A percentile compares a stretch with the other conserved stretches of the same genome.
phyloP scores from a whole-genome alignment of 1,140 invertebrate genomes.

The Brachystomella parvula region DNA sequence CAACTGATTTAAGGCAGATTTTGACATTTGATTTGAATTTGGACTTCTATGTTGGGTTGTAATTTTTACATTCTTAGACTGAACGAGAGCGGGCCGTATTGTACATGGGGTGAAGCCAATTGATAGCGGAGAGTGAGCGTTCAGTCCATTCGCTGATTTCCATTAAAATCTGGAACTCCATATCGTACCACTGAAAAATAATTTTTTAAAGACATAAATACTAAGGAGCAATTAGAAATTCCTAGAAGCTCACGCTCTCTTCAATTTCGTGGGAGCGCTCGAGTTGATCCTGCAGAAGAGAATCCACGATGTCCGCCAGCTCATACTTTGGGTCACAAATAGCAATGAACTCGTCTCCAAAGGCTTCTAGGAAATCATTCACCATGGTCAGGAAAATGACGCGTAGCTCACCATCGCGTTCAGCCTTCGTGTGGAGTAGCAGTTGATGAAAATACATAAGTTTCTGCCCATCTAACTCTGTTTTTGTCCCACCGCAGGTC shows the following conservation, averaged over 20 bases:
- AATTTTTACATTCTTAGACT: not conserved
- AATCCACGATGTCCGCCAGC: not conserved
- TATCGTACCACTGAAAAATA: not conserved
- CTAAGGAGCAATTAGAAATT: no score
- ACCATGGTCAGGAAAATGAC: no score
- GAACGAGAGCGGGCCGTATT: not conserved
- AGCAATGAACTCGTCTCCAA: not conserved
- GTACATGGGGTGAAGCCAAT: not conserved
- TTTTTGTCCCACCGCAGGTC: no score
- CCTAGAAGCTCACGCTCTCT: no score
- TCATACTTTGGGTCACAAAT: not conserved
- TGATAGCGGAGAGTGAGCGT: not conserved
- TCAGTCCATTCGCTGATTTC: not conserved
- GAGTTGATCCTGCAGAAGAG: no score
- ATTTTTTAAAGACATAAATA: not conserved
- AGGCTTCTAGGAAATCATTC: not conserved
- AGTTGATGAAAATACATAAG: no score
- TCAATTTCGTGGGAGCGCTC: no score
- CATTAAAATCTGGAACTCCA: not conserved
- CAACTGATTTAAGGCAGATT: not conserved
- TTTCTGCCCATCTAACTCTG: no score
- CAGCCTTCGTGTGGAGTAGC: no score
- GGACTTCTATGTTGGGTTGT: not conserved
- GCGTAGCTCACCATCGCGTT: no score
- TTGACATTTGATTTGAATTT: conserved; percentile 1